Conservation (phyloP, 2,797 vertebrate genomes). For the Chanos chanos region DNA sequence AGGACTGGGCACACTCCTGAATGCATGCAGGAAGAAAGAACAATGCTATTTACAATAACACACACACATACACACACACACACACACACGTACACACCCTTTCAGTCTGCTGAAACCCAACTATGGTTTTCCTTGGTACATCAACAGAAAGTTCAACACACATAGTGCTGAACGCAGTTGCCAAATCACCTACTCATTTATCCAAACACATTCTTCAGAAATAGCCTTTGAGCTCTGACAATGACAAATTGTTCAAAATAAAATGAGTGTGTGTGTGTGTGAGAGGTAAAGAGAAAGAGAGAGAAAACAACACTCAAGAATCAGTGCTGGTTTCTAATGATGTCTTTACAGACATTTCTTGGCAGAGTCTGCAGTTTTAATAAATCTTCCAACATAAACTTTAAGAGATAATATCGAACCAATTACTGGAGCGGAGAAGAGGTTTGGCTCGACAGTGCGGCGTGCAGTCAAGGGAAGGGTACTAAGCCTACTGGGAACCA, state of each 20-base stretch:
- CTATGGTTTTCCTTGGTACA: no score
- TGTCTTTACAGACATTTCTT: conserved; percentile 57
- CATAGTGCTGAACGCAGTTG: no score
- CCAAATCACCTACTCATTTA: conserved; percentile 2
- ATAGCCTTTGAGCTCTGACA: conserved; percentile 21
- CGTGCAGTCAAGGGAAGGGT: conserved; percentile 21
- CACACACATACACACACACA: not conserved
- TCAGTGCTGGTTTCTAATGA: conserved; percentile 49
- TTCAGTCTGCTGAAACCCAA: no score
- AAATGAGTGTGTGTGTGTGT: no score
- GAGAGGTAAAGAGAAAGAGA: conserved; percentile 25
- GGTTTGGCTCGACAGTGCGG: conserved; percentile 20
- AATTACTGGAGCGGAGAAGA: conserved; percentile 40
- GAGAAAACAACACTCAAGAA: conserved; percentile 27
- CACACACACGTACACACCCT: no score
- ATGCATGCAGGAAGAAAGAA: not conserved
- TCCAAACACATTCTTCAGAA: conserved; percentile 1
- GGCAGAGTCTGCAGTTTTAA: conserved; percentile 38
- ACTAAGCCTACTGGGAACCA: conserved; percentile 24
- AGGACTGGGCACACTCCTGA: not conserved
- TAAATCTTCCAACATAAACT: conserved; percentile 32
- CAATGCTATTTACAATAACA: not conserved
- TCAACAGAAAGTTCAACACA: no score
- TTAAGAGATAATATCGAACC: conserved; percentile 47
- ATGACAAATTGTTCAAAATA: conserved; percentile 41